A percentile compares a stretch with the other conserved stretches of the same genome.
Evolutionary conservation across 2,888 invertebrate genomes (phyloP).

Genomic region (Apotomis capreana): DNA sequence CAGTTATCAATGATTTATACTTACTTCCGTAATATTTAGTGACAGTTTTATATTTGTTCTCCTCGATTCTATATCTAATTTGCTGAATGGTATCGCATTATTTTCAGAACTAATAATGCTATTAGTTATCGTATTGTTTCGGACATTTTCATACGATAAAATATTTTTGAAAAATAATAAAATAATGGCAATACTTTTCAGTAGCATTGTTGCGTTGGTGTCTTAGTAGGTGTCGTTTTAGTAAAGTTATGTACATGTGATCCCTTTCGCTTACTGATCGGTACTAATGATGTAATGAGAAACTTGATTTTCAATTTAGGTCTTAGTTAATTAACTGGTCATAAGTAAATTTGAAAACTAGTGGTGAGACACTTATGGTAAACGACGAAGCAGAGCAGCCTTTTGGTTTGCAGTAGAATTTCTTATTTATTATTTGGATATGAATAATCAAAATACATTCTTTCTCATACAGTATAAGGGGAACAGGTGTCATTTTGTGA

Average conservation of each 20-base stretch:
- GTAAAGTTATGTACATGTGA: background rate
- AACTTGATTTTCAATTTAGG: background rate
- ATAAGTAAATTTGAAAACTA: too few species aligned
- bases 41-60: background rate
- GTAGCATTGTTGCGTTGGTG: background rate
- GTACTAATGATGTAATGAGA: background rate
- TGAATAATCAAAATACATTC: too few species aligned
- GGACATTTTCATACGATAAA: background rate
- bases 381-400: too few species aligned
- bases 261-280: background rate
- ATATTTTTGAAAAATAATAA: background rate
- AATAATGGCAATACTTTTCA: background rate
- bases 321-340: background rate
- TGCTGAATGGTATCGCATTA: background rate
- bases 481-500: too few species aligned
- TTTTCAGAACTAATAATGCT: background rate
- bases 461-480: too few species aligned
- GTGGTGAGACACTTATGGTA: too few species aligned
- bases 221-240: background rate
- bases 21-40: background rate
- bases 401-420: too few species aligned
- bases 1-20: background rate
- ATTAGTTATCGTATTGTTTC: background rate
- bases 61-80: background rate
- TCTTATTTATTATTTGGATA: too few species aligned